Percentiles rank a stretch among this genome's conserved stretches.
Evolutionary conservation across 2,888 invertebrate genomes (phyloP).

Genomic region (Thecophora atra): DNA sequence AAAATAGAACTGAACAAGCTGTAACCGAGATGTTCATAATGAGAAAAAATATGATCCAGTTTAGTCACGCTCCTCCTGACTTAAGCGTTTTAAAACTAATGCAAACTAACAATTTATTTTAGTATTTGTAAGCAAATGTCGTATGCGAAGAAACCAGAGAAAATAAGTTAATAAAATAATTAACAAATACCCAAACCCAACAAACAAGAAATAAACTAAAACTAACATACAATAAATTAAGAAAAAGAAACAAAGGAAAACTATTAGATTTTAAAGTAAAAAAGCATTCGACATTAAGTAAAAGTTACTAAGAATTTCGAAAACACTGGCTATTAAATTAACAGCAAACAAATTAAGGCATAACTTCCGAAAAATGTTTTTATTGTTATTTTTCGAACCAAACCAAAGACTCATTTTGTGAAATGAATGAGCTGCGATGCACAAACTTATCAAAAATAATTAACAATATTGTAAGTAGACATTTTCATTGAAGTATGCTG

Average conservation of each 20-base stretch:
- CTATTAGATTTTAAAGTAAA: slow-evolving; percentile 32
- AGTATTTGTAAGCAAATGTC: not conserved
- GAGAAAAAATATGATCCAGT: not conserved
- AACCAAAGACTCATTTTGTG: slow-evolving; percentile 53
- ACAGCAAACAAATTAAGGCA: slow-evolving; percentile 35
- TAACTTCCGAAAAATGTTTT: slow-evolving; percentile 34
- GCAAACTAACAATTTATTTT: slow-evolving; percentile 1
- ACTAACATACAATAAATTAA: slow-evolving; percentile 10
- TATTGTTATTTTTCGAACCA: slow-evolving; percentile 45
- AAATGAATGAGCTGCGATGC: slow-evolving; percentile 24
- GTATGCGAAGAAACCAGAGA: not conserved
- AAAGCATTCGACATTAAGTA: slow-evolving; percentile 40
- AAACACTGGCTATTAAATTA: slow-evolving; percentile 36
- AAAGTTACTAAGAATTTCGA: slow-evolving; percentile 41
- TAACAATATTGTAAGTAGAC: slow-evolving; percentile 41
- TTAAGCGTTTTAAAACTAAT: slow-evolving; percentile 11
- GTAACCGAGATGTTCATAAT: too few relatives aligned
- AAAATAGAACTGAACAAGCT: not conserved
- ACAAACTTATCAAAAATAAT: slow-evolving; percentile 30
- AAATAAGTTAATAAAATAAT: slow-evolving; percentile 6
- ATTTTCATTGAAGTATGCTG: slow-evolving; percentile 26
- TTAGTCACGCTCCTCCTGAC: slow-evolving; percentile 20
- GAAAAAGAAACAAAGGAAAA: slow-evolving; percentile 26
- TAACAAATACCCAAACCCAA: slow-evolving; percentile 11
- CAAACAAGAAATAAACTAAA: slow-evolving; percentile 14